Conservation (phyloP, 2,113 vertebrate genomes). For the Lagopus leucura region DNA sequence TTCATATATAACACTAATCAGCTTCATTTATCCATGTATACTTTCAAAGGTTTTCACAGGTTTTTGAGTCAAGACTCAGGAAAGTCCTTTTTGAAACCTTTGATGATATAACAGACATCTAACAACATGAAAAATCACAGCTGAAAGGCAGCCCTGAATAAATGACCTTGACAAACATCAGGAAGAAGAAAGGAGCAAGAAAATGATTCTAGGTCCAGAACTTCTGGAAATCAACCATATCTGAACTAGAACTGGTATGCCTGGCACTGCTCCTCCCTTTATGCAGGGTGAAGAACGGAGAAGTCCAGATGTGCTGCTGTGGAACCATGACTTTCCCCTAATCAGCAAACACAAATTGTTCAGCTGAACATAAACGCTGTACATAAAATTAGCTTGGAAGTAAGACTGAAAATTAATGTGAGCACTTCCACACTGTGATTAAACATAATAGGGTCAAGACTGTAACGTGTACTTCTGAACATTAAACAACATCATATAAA, state of each 20-base stretch:
- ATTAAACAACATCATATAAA: not conserved
- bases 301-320: not conserved
- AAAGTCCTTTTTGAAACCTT: not conserved
- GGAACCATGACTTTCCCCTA: not conserved
- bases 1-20: not conserved
- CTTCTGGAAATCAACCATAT: not conserved
- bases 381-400: not conserved
- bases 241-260: not conserved
- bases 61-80: not conserved
- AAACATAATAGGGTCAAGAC: accelerated
- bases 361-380: not conserved
- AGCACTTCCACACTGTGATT: not conserved
- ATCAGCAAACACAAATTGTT: not conserved
- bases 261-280: not conserved
- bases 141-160: not conserved
- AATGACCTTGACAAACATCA: not conserved
- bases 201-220: not conserved
- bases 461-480: not conserved
- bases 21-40: not conserved
- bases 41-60: not conserved
- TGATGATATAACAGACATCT: not conserved
- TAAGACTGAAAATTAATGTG: not conserved
- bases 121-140: not conserved
- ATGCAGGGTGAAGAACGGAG: not conserved
- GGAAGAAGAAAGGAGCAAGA: not conserved